Conservation (phyloP, 2,113 vertebrate species). For the Pygoscelis antarcticus region DNA sequence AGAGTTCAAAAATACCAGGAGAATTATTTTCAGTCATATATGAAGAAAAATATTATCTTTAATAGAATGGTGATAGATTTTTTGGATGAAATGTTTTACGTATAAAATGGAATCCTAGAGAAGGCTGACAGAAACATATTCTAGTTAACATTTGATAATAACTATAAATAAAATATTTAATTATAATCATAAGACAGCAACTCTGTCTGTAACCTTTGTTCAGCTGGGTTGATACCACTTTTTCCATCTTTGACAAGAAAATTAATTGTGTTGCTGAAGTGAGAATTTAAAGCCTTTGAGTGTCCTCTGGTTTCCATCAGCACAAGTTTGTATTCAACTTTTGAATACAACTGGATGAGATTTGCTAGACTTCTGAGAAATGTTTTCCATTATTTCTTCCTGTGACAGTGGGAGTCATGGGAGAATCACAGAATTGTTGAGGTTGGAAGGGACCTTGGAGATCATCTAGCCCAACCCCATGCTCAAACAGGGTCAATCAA, state of each 20-base stretch:
- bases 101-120: background rate
- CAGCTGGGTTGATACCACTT: background rate
- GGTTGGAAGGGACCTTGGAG: background rate
- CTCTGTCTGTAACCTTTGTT: background rate
- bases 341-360: background rate
- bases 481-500: background rate
- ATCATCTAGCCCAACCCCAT: too few relatives aligned
- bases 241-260: background rate
- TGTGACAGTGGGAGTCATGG: background rate
- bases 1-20: background rate
- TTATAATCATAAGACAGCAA: background rate
- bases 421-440: background rate
- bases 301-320: background rate
- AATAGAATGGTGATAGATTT: background rate
- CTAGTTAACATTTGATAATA: background rate
- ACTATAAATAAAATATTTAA: conserved; percentile 4
- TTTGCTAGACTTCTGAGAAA: background rate
- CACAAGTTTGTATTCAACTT: background rate
- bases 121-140: background rate
- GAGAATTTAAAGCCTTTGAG: background rate
- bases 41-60: background rate
- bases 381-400: background rate
- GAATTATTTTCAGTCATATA: background rate
- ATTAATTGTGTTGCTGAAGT: background rate
- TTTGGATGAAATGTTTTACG: background rate